These are phyloP conservation scores for Pipa parva DNA, from an alignment of 2,113 vertebrate genomes.

Conservation along the genomic window DNA sequence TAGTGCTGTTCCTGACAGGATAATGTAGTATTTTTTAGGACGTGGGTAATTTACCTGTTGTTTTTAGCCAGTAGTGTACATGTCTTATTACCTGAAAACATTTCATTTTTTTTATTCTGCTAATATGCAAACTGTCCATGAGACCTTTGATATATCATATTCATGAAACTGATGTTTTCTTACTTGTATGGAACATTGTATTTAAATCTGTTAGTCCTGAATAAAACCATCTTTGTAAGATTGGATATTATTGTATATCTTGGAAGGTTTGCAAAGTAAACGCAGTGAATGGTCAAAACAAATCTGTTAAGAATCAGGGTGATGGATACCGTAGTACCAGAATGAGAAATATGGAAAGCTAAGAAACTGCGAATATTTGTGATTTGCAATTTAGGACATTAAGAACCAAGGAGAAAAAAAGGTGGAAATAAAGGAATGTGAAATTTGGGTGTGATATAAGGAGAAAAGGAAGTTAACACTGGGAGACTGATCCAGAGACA, in stretches of 20 bases:
- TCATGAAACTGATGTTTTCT: conserved; percentile 65
- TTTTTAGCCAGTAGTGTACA: conserved; percentile 64
- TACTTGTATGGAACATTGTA: conserved; percentile 74
- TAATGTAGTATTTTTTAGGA: conserved; percentile 71
- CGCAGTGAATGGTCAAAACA: too few relatives aligned
- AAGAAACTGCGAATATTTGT: too few relatives aligned
- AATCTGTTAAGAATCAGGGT: too few relatives aligned
- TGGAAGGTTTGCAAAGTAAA: too few relatives aligned
- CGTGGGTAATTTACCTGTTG: conserved; percentile 62
- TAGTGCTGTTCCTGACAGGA: conserved; percentile 58
- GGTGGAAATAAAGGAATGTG: too few relatives aligned
- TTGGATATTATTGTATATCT: conserved; percentile 41
- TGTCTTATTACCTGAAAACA: conserved; percentile 61
- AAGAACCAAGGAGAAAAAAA: too few relatives aligned
- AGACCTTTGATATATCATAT: conserved; percentile 71
- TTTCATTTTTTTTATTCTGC: conserved; percentile 68
- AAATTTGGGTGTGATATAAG: too few relatives aligned
- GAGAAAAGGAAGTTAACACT: too few relatives aligned
- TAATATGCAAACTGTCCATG: conserved; percentile 63
- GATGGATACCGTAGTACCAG: too few relatives aligned
- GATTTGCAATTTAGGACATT: too few relatives aligned
- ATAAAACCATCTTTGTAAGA: conserved; percentile 71
- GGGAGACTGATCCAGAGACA: too few relatives aligned
- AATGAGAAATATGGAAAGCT: too few relatives aligned
- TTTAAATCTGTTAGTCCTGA: conserved; percentile 73